These are phyloP conservation scores for Leptosomus discolor DNA, from an alignment of 2,113 vertebrate genomes.

Conservation along the genomic window DNA sequence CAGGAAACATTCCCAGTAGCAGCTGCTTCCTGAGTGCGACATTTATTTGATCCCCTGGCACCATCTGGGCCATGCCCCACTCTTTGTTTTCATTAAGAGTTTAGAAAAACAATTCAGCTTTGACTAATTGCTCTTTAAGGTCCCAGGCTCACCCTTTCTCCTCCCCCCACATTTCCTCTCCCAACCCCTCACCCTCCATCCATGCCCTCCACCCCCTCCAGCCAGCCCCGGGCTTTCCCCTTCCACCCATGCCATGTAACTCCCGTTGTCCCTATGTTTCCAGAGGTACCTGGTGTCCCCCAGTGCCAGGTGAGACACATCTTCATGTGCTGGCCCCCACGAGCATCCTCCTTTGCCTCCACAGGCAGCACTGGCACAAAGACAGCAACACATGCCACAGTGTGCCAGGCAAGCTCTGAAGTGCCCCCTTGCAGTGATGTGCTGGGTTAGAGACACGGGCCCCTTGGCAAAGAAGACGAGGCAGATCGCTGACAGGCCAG, in stretches of 20 bases:
- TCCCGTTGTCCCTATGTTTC: neutral
- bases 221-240: neutral
- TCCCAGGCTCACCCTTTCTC: slow-evolving; percentile 53
- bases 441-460: neutral
- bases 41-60: slow-evolving; percentile 78
- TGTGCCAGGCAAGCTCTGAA: neutral
- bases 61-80: slow-evolving; percentile 76
- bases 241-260: neutral
- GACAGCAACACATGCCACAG: rapidly evolving
- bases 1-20: slow-evolving; percentile 83
- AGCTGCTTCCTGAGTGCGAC: slow-evolving; percentile 81
- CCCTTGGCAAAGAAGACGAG: neutral
- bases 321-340: rapidly evolving
- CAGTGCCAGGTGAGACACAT: neutral
- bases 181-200: neutral
- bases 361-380: neutral
- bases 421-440: rapidly evolving
- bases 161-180: slow-evolving; percentile 64
- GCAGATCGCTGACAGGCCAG: neutral
- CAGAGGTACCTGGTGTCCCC: neutral
- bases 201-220: neutral
- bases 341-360: neutral
- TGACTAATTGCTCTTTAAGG: slow-evolving; percentile 71
- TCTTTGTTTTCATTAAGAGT: slow-evolving; percentile 75
- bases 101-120: slow-evolving; percentile 74